Evolutionary conservation across 2,113 vertebrate species (phyloP), one percentile per base, ranked within the genome.

Genomic region (Mugil cephalus): DNA sequence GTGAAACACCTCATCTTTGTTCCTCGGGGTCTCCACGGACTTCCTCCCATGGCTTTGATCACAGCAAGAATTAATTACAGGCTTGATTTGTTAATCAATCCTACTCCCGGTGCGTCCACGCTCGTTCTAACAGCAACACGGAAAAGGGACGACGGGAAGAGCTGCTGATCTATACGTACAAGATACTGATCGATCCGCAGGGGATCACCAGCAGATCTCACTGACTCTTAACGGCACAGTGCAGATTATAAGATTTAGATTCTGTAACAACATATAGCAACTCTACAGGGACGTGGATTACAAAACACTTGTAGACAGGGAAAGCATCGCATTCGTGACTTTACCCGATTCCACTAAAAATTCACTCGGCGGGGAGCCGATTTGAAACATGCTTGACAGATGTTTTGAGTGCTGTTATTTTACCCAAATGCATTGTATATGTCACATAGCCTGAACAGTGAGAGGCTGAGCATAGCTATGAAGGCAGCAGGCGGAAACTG

Each of bases 71-170:
- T 88, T 87, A 79, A 90, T 83, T 80, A 78, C 69, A 84, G 77
- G 43, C 77, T 69, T 87, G 83, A 89, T 89, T 84, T 83, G 79
- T 83, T 89, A 75, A 91, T 91, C 80, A 82, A 81, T 84, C 74
- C 74, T 73, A 59, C 59, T 64, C 77, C 47, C 38, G 66, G 80
- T 75, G 77, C 58, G 74, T 79, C 59, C 65, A 21, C 55, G 63
- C 48, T 60, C 56, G 48, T 65, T 51, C 61, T 71, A 72, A 65
- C 47, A 75, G 58, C 43, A 65, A 62, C 51, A 75, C 30, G 35
- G 54, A 45, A 71, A 36, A 47, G 42, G 10, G 2, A 51, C 58
- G 39, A 42, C 1, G 36, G 36, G 11, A 53, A 47, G 77, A 67
- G 78, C 70, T 53, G 43, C 52, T 53, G 60, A 58, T 83, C 76